Evolutionary conservation across 2,797 vertebrate genomes (phyloP), one percentile per base, ranked within the genome.

Genomic region (Lepus townsendii): DNA sequence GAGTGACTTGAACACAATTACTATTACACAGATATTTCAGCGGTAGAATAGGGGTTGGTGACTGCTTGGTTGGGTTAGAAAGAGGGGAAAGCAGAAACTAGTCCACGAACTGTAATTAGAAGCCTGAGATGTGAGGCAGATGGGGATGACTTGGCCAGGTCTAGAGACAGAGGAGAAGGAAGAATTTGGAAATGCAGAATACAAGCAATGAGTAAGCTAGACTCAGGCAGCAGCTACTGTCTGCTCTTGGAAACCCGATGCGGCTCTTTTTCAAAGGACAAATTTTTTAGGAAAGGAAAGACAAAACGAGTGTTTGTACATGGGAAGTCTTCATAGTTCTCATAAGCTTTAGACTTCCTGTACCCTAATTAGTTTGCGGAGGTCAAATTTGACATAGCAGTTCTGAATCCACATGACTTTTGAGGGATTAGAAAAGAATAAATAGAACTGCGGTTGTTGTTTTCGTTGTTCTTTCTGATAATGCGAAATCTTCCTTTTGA

Each of bases 341-440:
- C 73, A 2, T 20, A 85, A 88, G 17, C 3, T 71, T 73, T 85
- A n/a, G 24, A 71, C 47, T 76, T 47, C 24, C 66, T 50, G 38
- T 27, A 20, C 38, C 27, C 71, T n/a, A 84, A 78, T 95, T 92
- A 90, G 20, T 90, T 63, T 93, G 93, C 62, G 32, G 71, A 85
- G 47, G 79, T 54, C 75, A 88, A 26, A 62, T 35, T 92, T 83
- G 90, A 93, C 11, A 84, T 47, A 63, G 26, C 12, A 65, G 12
- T 32, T 63, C 73, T 85, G 47, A 79, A 65, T 71, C 30, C 26
- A 83, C 54, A 52, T 57, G 78, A 42, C 63, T 66, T 79, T 57
- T 69, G 47, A 68, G 38, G 42, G 71, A 8, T 57, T 85, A 80
- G 24, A 71, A 62, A 65, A 19, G 32, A 71, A 68, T 76, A 82